Conservation (phyloP, 2,888 invertebrate species). For the Drosophila demipolita region DNA sequence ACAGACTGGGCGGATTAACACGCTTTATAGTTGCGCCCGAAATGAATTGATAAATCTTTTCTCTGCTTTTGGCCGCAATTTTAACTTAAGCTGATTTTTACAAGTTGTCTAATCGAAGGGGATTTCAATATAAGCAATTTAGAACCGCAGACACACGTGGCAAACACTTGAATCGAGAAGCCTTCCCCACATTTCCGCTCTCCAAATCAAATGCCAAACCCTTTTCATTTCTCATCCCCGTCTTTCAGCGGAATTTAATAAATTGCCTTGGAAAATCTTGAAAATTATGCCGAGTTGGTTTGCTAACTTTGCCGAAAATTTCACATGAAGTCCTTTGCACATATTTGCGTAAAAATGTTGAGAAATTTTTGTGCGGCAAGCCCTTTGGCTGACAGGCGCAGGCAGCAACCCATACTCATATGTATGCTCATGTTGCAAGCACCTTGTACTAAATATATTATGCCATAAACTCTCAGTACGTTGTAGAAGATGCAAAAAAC, state of each 20-base stretch:
- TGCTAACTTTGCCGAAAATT: conserved; percentile 7
- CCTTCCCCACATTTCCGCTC: neutral
- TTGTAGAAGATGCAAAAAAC: conserved; percentile 36
- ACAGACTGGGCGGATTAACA: conserved; percentile 36
- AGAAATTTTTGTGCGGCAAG: neutral
- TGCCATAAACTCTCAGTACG: conserved; percentile 1
- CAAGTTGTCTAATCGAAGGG: conserved; percentile 38
- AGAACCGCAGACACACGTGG: conserved; percentile 23
- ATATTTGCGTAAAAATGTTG: conserved; percentile 13
- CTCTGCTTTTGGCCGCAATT: conserved; percentile 12
- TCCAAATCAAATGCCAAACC: conserved; percentile 60
- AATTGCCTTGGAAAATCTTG: conserved; percentile 38
- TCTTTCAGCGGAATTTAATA: conserved; percentile 52
- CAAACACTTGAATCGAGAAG: conserved; percentile 32
- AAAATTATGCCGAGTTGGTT: conserved; percentile 29
- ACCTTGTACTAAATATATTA: conserved; percentile 21
- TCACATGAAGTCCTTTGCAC: conserved; percentile 16
- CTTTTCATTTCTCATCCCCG: conserved; percentile 62
- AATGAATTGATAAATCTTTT: neutral
- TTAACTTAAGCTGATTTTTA: conserved; percentile 4
- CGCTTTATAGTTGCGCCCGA: conserved; percentile 14
- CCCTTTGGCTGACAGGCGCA: conserved; percentile 1
- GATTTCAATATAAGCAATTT: conserved; percentile 46
- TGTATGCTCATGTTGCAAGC: neutral
- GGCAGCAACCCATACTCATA: neutral